Percentiles rank a stretch among this genome's conserved stretches.
These are phyloP conservation scores for silkworm (Bombyx mori) DNA, from an alignment of 1,140 invertebrate genomes.

Conservation along the genomic window ASM3026992v2 NC_085128.1:9113001-9113500, in stretches of 20 bases:
- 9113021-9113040: too few species aligned
- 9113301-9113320: constrained; percentile 53
- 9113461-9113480: constrained; percentile 75
- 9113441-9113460: constrained; percentile 77
- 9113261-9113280: constrained; percentile 47
- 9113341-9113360: constrained; percentile 66
- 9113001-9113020: too few species aligned
- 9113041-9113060: too few species aligned
- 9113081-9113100: background rate
- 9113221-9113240: constrained; percentile 18
- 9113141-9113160: constrained; percentile 7
- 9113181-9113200: constrained; percentile 10
- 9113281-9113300: constrained; percentile 35
- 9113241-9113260: constrained; percentile 27
- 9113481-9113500: constrained; percentile 46
- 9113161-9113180: constrained; percentile 10
- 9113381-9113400: constrained; percentile 75
- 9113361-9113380: constrained; percentile 71
- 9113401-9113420: constrained; percentile 74
- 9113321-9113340: constrained; percentile 60
- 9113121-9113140: constrained; percentile 10
- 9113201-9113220: constrained; percentile 9
- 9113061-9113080: too few species aligned
- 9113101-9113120: constrained; percentile 3
- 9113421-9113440: constrained; percentile 72